Percentiles rank a stretch among this genome's conserved stretches.
phyloP scores from a whole-genome alignment of 2,797 vertebrate genomes.

The Microhierax caerulescens region DNA sequence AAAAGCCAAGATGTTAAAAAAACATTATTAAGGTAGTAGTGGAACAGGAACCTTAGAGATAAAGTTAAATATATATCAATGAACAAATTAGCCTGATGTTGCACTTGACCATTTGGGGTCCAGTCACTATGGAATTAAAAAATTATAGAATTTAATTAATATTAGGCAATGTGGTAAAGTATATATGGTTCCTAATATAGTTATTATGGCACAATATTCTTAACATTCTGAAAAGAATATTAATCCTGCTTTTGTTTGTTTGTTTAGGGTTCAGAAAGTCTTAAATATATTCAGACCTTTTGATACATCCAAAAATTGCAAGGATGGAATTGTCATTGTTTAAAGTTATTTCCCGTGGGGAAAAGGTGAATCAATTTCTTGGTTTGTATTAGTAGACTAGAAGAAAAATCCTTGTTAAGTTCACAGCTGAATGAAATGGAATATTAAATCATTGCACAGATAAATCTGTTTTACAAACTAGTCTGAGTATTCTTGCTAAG shows the following conservation, averaged over 20 bases:
- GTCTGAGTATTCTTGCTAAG: neutral
- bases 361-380: neutral
- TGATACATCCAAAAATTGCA: neutral
- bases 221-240: neutral
- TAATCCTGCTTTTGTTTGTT: neutral
- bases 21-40: neutral
- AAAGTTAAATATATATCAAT: neutral
- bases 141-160: neutral
- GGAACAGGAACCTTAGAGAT: neutral
- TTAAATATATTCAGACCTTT: neutral
- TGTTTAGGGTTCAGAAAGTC: neutral
- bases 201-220: neutral
- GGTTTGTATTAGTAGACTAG: neutral
- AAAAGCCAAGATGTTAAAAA: neutral
- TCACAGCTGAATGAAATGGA: neutral
- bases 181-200: neutral
- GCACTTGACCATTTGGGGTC: neutral
- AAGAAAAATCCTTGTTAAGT: neutral
- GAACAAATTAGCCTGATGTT: neutral
- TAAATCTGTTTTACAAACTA: neutral
- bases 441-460: slow-evolving; percentile 5
- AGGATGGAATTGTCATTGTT: neutral
- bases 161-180: neutral
- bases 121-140: neutral
- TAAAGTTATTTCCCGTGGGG: neutral